Conservation (phyloP, 2,888 invertebrate species). For the Vannuccia rotundouncinata region DNA sequence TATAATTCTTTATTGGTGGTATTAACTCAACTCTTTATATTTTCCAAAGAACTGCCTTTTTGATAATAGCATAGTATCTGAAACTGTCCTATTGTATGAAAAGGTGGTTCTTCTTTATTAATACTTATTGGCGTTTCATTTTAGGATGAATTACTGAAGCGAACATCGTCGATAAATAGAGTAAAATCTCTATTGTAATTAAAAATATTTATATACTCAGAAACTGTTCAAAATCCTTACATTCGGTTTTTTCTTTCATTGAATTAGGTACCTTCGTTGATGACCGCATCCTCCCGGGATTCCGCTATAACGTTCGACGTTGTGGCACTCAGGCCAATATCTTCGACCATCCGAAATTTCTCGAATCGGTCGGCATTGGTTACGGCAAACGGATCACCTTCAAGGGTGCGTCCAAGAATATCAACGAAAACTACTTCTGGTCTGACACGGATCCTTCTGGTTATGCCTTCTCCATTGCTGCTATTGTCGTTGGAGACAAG, state of each 20-base stretch:
- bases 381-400: constrained; percentile 70
- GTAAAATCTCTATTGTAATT: neutral
- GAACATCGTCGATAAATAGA: neutral
- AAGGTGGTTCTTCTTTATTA: neutral
- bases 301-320: constrained; percentile 68
- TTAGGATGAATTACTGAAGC: constrained; percentile 15
- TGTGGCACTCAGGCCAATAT: constrained; percentile 65
- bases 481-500: constrained; percentile 66
- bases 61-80: neutral
- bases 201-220: neutral
- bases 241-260: constrained; percentile 39
- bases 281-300: constrained; percentile 67
- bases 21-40: neutral
- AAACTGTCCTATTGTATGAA: neutral
- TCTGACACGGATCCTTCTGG: constrained; percentile 69
- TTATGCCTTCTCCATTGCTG: constrained; percentile 67
- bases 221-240: neutral
- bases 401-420: constrained; percentile 64
- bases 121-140: neutral
- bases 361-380: constrained; percentile 68
- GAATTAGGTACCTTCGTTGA: constrained; percentile 66
- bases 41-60: neutral
- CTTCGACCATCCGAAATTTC: constrained; percentile 64
- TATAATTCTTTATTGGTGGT: neutral
- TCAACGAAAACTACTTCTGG: constrained; percentile 66